Conservation (phyloP, 2,113 vertebrate species). For the Tachycineta bicolor region DNA sequence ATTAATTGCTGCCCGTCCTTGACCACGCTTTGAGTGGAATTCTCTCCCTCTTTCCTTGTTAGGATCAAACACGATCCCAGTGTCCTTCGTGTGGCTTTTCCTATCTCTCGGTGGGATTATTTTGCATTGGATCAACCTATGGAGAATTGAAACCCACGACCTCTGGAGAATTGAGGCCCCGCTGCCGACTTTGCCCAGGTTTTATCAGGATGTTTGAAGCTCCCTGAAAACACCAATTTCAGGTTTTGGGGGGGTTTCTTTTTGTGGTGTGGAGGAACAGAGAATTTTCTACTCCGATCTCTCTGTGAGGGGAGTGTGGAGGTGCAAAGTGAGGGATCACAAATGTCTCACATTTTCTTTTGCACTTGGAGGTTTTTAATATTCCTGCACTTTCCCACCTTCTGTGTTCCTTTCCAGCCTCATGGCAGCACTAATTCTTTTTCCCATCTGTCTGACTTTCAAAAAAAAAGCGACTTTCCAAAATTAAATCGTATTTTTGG, state of each 20-base stretch:
- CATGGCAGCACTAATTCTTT: not conserved
- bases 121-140: not conserved
- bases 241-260: not conserved
- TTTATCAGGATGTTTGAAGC: not conserved
- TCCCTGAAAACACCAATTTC: not conserved
- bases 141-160: not conserved
- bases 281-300: not conserved
- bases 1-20: conserved; percentile 6
- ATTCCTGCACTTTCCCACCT: not conserved
- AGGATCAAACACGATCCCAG: not conserved
- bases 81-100: not conserved
- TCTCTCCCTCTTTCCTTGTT: not conserved
- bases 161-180: not conserved
- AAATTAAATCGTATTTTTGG: not conserved
- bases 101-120: not conserved
- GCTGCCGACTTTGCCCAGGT: not conserved
- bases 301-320: not conserved
- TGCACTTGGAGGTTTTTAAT: not conserved
- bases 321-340: not conserved
- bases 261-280: not conserved
- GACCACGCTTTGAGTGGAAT: not conserved
- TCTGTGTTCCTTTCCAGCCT: not conserved
- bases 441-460: not conserved
- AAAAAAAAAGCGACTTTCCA: not conserved
- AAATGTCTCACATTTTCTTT: not conserved